Evolutionary conservation across 2,113 vertebrate genomes (phyloP), one percentile per base, ranked within the genome.

Genomic region (Urocynchramus pylzowi): DNA sequence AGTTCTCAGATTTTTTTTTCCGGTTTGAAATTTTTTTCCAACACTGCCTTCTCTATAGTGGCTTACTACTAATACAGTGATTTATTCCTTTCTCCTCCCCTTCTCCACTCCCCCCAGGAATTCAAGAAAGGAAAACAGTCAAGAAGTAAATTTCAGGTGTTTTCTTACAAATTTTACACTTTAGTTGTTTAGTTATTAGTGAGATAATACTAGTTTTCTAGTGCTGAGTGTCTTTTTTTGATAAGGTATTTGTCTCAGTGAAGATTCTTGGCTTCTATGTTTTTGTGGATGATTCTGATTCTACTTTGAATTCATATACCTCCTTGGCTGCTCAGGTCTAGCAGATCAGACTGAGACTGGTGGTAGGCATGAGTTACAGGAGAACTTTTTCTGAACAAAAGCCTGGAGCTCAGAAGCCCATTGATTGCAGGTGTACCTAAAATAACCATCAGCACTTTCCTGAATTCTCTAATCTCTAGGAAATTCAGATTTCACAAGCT

Each of bases 281-380:
- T 96, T 84, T 90, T 49, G 60, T 76, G 89, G 84, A 93, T 95
- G 69, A 96, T 93, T 75, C 85, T 89, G 65, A 96, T 95, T 94
- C 76, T 77, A 82, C 71, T 92, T 93, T 85, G 90, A 87, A 94
- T 92, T 93, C 84, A 95, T 82, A 94, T 97, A 97, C 96, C 97
- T 97, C 97, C 91, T 93, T 93, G 84, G 87, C 88, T 87, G 94
- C 97, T 97, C 97, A 97, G 96, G 95, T 97, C 95, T 94, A 96
- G 94, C 89, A 90, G 65, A 56, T 94, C 9, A 65, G 85, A 78
- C 59, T 93, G 70, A 91, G 75, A 84, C 68, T 90, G 73, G 83
- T 95, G 84, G 45, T 83, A 84, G 85, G 64, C 67, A 79, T 53
- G 60, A 92, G 64, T 79, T 85, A 64, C 16, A 52, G 44, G 73